phyloP scores from a whole-genome alignment of 1,140 invertebrate species.

The Stenopsyche tienmushanensis region DNA sequence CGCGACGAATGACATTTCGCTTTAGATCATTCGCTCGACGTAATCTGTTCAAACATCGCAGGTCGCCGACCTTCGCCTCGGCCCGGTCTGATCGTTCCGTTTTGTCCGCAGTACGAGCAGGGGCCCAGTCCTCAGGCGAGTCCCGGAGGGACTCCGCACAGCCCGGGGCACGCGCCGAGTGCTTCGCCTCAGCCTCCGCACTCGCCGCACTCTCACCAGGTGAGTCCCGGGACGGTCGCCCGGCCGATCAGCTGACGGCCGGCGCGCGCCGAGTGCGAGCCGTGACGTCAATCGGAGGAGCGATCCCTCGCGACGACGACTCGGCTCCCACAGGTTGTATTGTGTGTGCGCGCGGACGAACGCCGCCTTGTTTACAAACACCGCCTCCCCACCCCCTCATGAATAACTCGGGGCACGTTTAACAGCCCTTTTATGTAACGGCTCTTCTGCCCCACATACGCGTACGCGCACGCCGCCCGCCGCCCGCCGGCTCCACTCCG shows the following conservation, averaged over 20 bases:
- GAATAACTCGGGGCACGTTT: constrained; percentile 23
- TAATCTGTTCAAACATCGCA: constrained; percentile 25
- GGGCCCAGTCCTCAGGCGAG: constrained; percentile 36
- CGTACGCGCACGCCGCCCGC: too few species aligned
- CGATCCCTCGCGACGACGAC: background rate
- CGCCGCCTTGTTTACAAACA: constrained; percentile 5
- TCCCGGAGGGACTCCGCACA: constrained; percentile 35
- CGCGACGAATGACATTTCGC: background rate
- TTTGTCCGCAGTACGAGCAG: constrained; percentile 33
- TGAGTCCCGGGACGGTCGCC: constrained; percentile 7
- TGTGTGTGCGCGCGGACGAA: background rate
- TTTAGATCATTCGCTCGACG: background rate
- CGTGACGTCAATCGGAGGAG: too few species aligned
- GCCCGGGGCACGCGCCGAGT: constrained; percentile 52
- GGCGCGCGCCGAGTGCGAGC: too few species aligned
- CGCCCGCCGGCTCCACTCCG: too few species aligned
- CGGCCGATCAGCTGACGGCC: background rate
- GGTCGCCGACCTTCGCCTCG: background rate
- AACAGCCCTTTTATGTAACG: constrained; percentile 24
- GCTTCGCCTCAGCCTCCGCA: constrained; percentile 54
- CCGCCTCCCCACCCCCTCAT: background rate
- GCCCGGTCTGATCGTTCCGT: background rate
- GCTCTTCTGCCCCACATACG: too few species aligned
- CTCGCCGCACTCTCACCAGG: constrained; percentile 48
- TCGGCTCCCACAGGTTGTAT: background rate